These are phyloP conservation scores for Hassar affinis DNA, from an alignment of 2,113 vertebrate species.

Conservation along the genomic window DNA sequence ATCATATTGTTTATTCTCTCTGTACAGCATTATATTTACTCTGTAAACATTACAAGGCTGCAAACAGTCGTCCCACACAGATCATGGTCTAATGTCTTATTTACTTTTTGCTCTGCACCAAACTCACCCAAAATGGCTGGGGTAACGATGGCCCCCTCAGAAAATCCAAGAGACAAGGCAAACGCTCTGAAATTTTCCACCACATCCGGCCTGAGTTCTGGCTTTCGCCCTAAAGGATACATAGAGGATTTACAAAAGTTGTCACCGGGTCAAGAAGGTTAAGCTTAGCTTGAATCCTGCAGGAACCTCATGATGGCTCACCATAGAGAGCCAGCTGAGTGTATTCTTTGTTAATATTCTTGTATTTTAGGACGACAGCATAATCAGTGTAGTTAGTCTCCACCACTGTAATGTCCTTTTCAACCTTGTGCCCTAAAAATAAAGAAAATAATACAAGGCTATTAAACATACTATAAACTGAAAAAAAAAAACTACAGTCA, in stretches of 20 bases:
- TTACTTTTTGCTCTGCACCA: conserved; percentile 14
- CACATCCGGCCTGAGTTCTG: conserved; percentile 27
- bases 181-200: conserved; percentile 41
- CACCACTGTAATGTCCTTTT: conserved; percentile 53
- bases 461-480: background rate
- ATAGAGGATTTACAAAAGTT: background rate
- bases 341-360: conserved; percentile 43
- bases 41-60: conserved; percentile 37
- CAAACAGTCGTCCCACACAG: background rate
- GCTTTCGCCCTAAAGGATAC: conserved; percentile 34
- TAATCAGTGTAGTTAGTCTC: conserved; percentile 57
- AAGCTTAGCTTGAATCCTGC: background rate
- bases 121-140: conserved; percentile 38
- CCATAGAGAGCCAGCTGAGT: conserved; percentile 54
- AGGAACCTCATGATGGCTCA: conserved; percentile 24
- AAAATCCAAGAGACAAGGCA: conserved; percentile 46
- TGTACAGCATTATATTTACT: conserved; percentile 24
- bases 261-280: background rate
- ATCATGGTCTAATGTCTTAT: conserved; percentile 38
- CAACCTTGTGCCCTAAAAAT: conserved; percentile 38
- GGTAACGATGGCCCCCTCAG: conserved; percentile 42
- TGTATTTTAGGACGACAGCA: conserved; percentile 52
- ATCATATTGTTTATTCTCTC: conserved; percentile 14
- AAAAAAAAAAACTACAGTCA: background rate
- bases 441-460: background rate